phyloP scores from a whole-genome alignment of 2,797 vertebrate species.

The Gila robusta region DNA sequence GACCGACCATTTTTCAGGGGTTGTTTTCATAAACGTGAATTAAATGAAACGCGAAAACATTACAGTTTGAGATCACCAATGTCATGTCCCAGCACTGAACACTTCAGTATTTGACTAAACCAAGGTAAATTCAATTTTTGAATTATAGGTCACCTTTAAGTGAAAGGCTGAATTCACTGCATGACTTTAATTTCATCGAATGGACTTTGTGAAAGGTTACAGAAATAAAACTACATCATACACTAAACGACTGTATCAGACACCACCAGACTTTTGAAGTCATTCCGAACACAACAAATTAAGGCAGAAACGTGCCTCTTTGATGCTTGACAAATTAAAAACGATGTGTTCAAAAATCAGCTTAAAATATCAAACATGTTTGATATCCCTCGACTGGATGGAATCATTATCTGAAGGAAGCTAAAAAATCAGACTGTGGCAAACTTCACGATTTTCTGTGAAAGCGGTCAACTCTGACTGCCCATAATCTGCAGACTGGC shows the following conservation, averaged over 20 bases:
- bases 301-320: neutral
- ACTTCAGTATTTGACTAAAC: no score
- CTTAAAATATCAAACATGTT: neutral
- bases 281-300: neutral
- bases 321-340: neutral
- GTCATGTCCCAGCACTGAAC: no score
- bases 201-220: neutral
- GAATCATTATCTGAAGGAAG: neutral
- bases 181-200: neutral
- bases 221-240: neutral
- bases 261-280: neutral
- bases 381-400: neutral
- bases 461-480: neutral
- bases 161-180: neutral
- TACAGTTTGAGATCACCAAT: no score
- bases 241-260: neutral
- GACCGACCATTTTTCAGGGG: no score
- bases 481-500: no score
- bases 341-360: neutral
- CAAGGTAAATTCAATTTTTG: no score
- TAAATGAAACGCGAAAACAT: no score
- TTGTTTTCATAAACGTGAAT: no score
- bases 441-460: neutral
- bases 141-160: no score
- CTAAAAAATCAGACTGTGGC: neutral